Percentiles rank a stretch among this genome's conserved stretches.
phyloP scores from a whole-genome alignment of 2,888 invertebrate species.

The Patella depressa region DNA sequence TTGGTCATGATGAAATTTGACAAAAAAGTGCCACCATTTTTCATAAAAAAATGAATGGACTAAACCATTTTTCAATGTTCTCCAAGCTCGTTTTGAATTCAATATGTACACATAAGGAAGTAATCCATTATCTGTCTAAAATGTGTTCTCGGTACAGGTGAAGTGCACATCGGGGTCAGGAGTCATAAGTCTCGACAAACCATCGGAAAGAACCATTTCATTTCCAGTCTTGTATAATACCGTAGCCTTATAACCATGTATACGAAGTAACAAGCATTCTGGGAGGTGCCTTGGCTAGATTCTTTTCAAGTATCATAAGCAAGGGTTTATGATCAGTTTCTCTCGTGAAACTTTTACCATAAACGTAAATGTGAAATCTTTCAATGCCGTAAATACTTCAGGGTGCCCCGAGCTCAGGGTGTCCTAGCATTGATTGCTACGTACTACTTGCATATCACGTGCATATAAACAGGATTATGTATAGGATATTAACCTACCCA shows the following conservation, averaged over 20 bases:
- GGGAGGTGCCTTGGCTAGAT: not conserved
- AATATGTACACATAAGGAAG: too few species aligned
- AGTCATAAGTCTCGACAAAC: not conserved
- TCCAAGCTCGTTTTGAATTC: too few species aligned
- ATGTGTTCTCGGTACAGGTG: not conserved
- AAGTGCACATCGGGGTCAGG: not conserved
- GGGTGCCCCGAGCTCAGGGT: too few species aligned
- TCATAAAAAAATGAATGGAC: too few species aligned
- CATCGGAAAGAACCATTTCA: not conserved
- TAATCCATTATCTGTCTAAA: too few species aligned
- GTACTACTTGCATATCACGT: too few species aligned
- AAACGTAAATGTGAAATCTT: not conserved
- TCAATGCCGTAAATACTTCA: not conserved
- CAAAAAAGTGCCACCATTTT: too few species aligned
- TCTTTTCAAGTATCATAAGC: not conserved
- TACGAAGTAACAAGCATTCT: not conserved
- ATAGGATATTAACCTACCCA: too few species aligned
- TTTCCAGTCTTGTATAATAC: not conserved
- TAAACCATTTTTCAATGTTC: too few species aligned
- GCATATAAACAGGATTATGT: too few species aligned
- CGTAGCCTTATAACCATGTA: not conserved
- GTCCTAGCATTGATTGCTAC: too few species aligned
- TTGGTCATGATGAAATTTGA: too few species aligned
- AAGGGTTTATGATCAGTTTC: not conserved
- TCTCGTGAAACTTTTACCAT: not conserved